Evolutionary conservation across 1,140 invertebrate genomes (phyloP).

Genomic region (Trichogramma pretiosum): DNA sequence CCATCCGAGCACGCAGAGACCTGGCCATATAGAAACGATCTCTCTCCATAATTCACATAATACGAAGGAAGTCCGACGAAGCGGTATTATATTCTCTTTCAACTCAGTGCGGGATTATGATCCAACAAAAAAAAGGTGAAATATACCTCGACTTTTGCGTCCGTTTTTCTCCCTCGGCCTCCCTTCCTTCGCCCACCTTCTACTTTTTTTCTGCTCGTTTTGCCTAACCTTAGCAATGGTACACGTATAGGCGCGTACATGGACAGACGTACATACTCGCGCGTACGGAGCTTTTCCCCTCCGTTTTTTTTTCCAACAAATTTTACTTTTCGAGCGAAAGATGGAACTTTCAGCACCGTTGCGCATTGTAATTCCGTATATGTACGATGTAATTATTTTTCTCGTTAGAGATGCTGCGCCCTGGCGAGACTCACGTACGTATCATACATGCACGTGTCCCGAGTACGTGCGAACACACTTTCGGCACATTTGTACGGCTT

Average conservation of each 20-base stretch:
- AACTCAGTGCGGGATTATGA: too few relatives aligned
- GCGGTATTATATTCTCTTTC: slow-evolving; percentile 13
- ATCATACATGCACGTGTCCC: too few relatives aligned
- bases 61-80: slow-evolving; percentile 3
- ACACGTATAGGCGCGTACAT: too few relatives aligned
- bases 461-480: too few relatives aligned
- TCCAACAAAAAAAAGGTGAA: slow-evolving; percentile 13
- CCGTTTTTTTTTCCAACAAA: background rate
- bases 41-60: slow-evolving; percentile 8
- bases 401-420: too few relatives aligned
- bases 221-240: too few relatives aligned
- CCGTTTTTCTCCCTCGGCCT: background rate
- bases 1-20: slow-evolving; percentile 36
- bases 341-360: too few relatives aligned
- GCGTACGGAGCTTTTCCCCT: background rate
- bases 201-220: background rate
- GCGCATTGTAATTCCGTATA: slow-evolving; percentile 3
- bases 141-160: slow-evolving; percentile 9
- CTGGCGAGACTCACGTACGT: too few relatives aligned
- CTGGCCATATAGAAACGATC: too few relatives aligned
- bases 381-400: slow-evolving; percentile 11
- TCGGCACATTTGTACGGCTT: too few relatives aligned
- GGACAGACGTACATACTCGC: too few relatives aligned
- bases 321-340: slow-evolving; percentile 1
- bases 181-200: background rate